Conservation (phyloP, 1,140 invertebrate species). For the Elysia chlorotica region DNA sequence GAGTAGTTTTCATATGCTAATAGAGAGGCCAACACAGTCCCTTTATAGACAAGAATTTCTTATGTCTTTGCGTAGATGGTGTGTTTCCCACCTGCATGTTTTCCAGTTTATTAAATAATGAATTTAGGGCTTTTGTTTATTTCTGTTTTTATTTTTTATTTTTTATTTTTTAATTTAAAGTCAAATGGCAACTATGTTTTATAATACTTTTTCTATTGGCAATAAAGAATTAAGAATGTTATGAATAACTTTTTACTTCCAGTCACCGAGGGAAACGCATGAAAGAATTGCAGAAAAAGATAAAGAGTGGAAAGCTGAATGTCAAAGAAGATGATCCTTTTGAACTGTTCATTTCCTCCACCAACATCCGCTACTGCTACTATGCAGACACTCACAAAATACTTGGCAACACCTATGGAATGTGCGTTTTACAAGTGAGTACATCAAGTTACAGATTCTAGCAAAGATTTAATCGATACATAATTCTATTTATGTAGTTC, state of each 20-base stretch:
- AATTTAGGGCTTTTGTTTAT: too few species aligned
- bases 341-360: conserved; percentile 94
- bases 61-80: too few species aligned
- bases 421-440: conserved; percentile 90
- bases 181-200: background rate
- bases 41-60: too few species aligned
- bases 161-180: background rate
- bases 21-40: too few species aligned
- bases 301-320: conserved; percentile 85
- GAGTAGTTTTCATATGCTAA: too few species aligned
- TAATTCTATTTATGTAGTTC: too few species aligned
- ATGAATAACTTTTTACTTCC: conserved; percentile 31
- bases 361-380: conserved; percentile 96
- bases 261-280: conserved; percentile 94
- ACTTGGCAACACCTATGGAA: conserved; percentile 96
- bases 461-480: background rate
- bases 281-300: conserved; percentile 84
- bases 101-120: too few species aligned
- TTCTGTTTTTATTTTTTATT: conserved; percentile 21
- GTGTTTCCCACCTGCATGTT: too few species aligned
- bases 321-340: conserved; percentile 96
- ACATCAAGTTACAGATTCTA: too few species aligned
- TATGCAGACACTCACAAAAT: conserved; percentile 98
- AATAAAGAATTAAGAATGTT: too few species aligned
- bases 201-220: background rate